phyloP scores from a whole-genome alignment of 37 sponge, comb jelly and placozoan species.

The Theonella swinhoei region DNA sequence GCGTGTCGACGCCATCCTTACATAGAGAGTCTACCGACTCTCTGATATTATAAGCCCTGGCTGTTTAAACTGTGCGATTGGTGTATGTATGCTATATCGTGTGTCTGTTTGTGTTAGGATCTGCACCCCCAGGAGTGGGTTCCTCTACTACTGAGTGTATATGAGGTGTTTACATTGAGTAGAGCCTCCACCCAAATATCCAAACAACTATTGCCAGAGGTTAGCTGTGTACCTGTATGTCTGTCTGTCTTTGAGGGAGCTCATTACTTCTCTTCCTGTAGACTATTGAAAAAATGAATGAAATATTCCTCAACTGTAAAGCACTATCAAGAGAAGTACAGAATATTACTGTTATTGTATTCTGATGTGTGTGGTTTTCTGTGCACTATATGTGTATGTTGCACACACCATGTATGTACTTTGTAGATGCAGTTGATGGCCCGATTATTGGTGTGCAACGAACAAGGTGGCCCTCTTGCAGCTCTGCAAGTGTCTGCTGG shows the following conservation, averaged over 20 bases:
- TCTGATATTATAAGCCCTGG: too few relatives aligned
- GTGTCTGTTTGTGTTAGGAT: not conserved
- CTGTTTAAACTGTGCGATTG: not conserved
- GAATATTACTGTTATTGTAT: too few relatives aligned
- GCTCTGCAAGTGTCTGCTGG: slow-evolving; percentile 7
- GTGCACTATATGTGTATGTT: not conserved
- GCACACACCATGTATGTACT: not conserved
- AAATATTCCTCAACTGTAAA: not conserved
- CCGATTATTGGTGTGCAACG: slow-evolving; percentile 33
- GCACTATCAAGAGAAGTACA: slow-evolving; percentile 6
- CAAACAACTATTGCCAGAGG: slow-evolving; percentile 15
- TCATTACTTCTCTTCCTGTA: too few relatives aligned
- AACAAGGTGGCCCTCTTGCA: slow-evolving; percentile 52
- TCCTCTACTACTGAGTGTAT: not conserved
- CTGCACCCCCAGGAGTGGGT: not conserved
- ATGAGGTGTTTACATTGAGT: slow-evolving; percentile 1
- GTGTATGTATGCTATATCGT: not conserved
- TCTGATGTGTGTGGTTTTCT: not conserved
- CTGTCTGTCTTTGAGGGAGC: too few relatives aligned
- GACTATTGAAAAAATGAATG: slow-evolving; percentile 11
- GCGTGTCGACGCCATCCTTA: not conserved
- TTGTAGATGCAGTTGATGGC: slow-evolving; percentile 35
- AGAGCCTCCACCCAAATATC: not conserved
- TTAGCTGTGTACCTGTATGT: too few relatives aligned
- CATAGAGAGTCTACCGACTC: not conserved